A percentile compares a stretch with the other conserved stretches of the same genome.
Conservation (phyloP, 2,797 vertebrate genomes). For the Hippocampus kuda region DNA sequence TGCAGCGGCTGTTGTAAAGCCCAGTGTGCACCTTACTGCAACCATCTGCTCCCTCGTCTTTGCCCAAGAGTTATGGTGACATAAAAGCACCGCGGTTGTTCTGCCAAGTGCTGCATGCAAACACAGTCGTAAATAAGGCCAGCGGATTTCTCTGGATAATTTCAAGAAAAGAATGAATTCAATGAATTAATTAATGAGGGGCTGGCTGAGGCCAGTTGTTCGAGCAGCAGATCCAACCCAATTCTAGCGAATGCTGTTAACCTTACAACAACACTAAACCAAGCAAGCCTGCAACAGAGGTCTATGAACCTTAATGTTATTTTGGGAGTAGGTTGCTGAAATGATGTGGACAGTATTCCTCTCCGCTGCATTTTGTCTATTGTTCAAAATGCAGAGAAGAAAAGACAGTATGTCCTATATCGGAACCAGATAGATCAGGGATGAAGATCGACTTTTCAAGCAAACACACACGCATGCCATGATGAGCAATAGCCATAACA, state of each 20-base stretch:
- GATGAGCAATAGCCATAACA: too few species aligned
- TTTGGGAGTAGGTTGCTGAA: background rate
- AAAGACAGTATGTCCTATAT: background rate
- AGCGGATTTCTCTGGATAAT: background rate
- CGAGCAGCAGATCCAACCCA: too few species aligned
- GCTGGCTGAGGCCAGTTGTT: too few species aligned
- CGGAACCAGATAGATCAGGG: background rate
- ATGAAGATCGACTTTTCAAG: too few species aligned
- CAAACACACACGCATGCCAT: too few species aligned
- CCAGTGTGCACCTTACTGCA: conserved; percentile 39
- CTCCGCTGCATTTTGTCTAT: background rate
- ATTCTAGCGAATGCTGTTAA: too few species aligned
- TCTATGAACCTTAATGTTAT: background rate
- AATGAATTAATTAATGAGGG: background rate
- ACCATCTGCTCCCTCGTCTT: conserved; percentile 50
- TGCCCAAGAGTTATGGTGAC: conserved; percentile 2
- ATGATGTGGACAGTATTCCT: background rate
- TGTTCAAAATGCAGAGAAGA: background rate
- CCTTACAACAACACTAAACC: background rate
- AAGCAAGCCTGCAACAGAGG: background rate
- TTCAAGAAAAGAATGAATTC: background rate
- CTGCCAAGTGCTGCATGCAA: background rate
- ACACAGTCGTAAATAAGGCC: background rate
- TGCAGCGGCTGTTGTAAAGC: conserved; percentile 12
- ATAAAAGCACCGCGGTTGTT: conserved; percentile 5